These are phyloP conservation scores for Catharus fuscescens DNA, from an alignment of 2,113 vertebrate species.

Conservation along the genomic window DNA sequence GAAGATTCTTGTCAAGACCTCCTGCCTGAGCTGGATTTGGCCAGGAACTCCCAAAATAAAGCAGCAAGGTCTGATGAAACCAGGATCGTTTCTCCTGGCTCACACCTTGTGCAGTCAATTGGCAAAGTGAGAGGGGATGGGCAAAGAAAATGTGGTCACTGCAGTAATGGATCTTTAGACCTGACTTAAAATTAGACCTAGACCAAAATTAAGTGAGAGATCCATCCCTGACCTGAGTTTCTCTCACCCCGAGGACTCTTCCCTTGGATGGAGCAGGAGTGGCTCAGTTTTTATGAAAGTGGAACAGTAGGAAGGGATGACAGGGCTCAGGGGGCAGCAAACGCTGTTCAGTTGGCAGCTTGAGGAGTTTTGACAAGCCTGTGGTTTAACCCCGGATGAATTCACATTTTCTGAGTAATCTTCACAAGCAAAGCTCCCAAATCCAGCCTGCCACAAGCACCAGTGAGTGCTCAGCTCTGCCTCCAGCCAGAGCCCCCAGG, in stretches of 20 bases:
- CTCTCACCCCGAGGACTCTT: neutral
- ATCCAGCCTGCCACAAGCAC: neutral
- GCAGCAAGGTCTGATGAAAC: neutral
- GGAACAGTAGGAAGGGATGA: neutral
- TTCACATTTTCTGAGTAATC: neutral
- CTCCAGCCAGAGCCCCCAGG: neutral
- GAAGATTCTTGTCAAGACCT: neutral
- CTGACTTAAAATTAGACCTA: neutral
- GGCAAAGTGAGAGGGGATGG: neutral
- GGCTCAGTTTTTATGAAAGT: neutral
- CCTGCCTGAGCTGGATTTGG: neutral
- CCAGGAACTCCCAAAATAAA: neutral
- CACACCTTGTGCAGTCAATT: neutral
- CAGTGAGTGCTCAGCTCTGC: neutral
- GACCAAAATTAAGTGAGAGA: neutral
- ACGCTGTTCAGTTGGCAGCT: neutral
- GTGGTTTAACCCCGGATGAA: neutral
- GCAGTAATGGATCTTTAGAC: neutral
- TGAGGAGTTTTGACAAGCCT: neutral
- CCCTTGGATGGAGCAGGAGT: neutral
- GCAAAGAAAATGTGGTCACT: neutral
- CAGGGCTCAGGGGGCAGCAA: neutral
- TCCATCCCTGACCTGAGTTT: neutral
- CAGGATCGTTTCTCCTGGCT: neutral
- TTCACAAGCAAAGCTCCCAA: neutral